Evolutionary conservation across 2,113 vertebrate species (phyloP), one percentile per base, ranked within the genome.

Genomic region (Rhagologus leucostigma): DNA sequence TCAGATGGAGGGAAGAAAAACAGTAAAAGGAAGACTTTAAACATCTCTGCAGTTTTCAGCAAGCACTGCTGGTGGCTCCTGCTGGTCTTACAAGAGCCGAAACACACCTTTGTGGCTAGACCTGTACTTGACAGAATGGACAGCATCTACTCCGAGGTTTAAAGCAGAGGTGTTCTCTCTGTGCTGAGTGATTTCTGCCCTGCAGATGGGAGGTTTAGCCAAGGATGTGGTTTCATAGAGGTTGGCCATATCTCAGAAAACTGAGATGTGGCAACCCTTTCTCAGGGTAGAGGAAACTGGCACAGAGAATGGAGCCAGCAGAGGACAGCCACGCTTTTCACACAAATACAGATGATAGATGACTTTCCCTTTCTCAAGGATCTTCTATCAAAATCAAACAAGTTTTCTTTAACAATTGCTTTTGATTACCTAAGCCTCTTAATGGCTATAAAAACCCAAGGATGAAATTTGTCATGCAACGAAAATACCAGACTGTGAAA

Each of bases 401-500:
- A 53, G 19, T 75, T 91, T 56, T 87, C 69, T 56, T 76, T 91
- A 95, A 88, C 46, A 68, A 42, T 60, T 75, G 41, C 71, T 93
- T 94, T 73, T 93, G 80, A 59, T 89, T 79, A 82, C 17, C 62
- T 44, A 56, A 84, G 65, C 59, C 35, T 73, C 56, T 88, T 87
- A 77, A 80, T 83, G 80, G 76, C 63, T 88, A 20, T 67, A 86
- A 91, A 78, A 77, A 63, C 16, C 13, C 19, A 89, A 55, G 63
- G 77, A 82, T 81, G 33, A 76, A 86, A 46, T 93, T 70, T 76
- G 46, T 89, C 84, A 83, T 64, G 62, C 88, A 91, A 53, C 19
- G 23, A 74, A 93, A 84, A 96, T 24, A 64, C 16, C 42, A 80
- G 57, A 83, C 46, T 84, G 73, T 94, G 78, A 87, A 95, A 93